Conservation (phyloP, 2,888 invertebrate genomes). For the Thera britannica region DNA sequence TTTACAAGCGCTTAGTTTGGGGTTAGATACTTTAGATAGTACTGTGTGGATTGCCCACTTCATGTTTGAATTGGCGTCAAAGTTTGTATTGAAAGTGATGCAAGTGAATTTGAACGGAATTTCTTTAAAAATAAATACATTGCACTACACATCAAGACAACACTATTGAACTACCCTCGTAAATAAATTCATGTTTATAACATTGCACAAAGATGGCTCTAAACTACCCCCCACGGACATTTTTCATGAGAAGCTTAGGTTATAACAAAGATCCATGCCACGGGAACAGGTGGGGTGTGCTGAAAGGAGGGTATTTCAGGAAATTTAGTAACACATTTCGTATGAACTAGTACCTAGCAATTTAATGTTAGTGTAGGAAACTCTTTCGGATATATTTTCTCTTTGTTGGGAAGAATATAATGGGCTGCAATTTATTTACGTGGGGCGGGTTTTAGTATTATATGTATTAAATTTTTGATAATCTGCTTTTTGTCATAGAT, state of each 20-base stretch:
- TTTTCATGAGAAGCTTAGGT: constrained; percentile 24
- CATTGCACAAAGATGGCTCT: constrained; percentile 22
- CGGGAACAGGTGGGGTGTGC: constrained; percentile 16
- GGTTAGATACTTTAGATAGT: too few species aligned
- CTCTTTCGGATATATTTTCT: neutral
- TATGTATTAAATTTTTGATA: too few species aligned
- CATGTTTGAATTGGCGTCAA: too few species aligned
- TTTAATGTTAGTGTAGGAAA: neutral
- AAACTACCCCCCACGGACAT: constrained; percentile 13
- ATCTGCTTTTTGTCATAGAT: too few species aligned
- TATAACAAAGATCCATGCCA: constrained; percentile 11
- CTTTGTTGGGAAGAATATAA: too few species aligned
- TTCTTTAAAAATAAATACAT: too few species aligned
- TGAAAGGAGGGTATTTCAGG: constrained; percentile 15
- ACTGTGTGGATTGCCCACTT: too few species aligned
- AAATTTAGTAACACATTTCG: constrained; percentile 19
- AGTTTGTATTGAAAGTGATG: too few species aligned
- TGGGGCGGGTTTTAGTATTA: too few species aligned
- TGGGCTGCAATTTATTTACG: too few species aligned
- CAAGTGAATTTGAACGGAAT: too few species aligned
- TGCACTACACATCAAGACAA: neutral
- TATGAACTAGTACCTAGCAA: constrained; percentile 3
- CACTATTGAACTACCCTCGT: neutral
- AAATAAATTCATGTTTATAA: constrained; percentile 28
- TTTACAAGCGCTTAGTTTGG: too few species aligned